Conservation (phyloP, 2,888 invertebrate species). For the Byasa hedistus region DNA sequence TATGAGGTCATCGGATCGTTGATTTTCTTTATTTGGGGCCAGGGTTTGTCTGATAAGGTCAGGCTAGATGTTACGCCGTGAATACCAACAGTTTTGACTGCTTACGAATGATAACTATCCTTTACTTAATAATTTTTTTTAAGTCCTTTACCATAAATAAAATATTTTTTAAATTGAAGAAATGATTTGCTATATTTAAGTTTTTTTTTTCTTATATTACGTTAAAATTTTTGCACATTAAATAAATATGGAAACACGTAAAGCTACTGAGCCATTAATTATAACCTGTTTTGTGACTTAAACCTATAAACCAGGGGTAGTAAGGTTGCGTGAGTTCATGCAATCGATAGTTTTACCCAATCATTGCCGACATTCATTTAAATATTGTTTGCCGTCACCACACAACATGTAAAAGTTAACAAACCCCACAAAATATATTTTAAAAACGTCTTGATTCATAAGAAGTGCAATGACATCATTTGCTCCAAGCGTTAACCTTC, state of each 20-base stretch:
- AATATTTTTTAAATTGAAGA: too few species aligned
- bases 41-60: constrained; percentile 40
- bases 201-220: too few species aligned
- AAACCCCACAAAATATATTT: not conserved
- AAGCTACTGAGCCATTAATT: not conserved
- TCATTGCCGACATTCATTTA: not conserved
- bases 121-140: too few species aligned
- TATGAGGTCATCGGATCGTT: constrained; percentile 56
- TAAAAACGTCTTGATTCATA: not conserved
- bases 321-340: constrained; percentile 23
- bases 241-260: not conserved
- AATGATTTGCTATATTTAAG: too few species aligned
- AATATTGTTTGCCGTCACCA: not conserved
- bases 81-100: constrained; percentile 21
- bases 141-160: too few species aligned
- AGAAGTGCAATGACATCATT: constrained; percentile 25
- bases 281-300: not conserved
- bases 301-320: constrained; percentile 9
- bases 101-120: constrained; percentile 2
- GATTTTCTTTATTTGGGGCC: constrained; percentile 52
- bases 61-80: constrained; percentile 14
- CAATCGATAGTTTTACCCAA: constrained; percentile 24
- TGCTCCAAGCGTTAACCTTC: constrained; percentile 12
- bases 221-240: not conserved
- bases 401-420: not conserved